A percentile compares a stretch with the other conserved stretches of the same genome.
Conservation (phyloP, 2,113 vertebrate genomes). For the Jacana jacana region DNA sequence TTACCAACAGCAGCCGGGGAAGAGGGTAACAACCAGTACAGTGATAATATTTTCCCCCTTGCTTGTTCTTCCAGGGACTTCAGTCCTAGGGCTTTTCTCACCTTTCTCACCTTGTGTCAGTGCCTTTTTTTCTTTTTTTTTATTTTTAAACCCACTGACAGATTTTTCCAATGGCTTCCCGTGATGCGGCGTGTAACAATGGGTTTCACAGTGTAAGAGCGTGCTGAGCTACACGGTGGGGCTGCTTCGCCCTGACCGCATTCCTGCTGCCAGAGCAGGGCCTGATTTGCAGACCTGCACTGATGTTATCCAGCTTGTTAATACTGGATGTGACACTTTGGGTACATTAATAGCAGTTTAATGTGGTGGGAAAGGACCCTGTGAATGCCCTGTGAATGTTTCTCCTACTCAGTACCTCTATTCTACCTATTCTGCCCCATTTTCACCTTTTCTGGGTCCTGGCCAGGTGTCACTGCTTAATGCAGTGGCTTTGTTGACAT, state of each 20-base stretch:
- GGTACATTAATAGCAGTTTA: neutral
- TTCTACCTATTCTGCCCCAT: neutral
- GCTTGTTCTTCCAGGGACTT: neutral
- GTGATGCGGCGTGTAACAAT: neutral
- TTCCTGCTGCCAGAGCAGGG: neutral
- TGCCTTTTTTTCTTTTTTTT: neutral
- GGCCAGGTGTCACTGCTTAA: constrained; percentile 25
- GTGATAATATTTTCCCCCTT: neutral
- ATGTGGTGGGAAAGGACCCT: neutral
- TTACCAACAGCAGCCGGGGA: neutral
- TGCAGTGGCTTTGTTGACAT: constrained; percentile 23
- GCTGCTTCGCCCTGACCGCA: neutral
- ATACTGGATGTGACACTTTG: neutral
- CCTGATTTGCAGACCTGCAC: neutral
- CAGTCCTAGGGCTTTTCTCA: neutral
- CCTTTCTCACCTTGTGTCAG: neutral
- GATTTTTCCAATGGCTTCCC: neutral
- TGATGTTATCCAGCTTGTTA: neutral
- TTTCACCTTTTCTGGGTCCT: constrained; percentile 2
- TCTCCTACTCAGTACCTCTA: neutral
- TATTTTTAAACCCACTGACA: neutral
- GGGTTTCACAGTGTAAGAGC: neutral
- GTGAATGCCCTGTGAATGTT: neutral
- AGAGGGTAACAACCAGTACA: neutral
- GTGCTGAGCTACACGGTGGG: neutral